Base-by-base conservation (phyloP, 2,888 invertebrate genomes). In the Drosophila sordidapex region DNA sequence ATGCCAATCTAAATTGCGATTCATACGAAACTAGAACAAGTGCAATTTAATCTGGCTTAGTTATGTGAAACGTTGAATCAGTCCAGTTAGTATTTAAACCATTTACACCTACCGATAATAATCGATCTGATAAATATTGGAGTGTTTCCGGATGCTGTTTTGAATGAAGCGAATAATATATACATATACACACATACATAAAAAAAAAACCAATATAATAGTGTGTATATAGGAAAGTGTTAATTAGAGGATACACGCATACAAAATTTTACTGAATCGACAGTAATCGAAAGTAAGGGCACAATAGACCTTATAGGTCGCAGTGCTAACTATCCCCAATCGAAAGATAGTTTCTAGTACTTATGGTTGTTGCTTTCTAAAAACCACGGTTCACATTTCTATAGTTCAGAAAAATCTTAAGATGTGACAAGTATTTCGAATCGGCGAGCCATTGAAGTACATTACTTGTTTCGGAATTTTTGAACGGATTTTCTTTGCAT, bases 51-150 rank as follows among this genome's bases (percentile, higher is more conserved):
- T 36, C 36, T 53, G 35, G n/a, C 18, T 43, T 27, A 52, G 15
- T 52, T 63, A 5, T 31, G 27, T 11, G 11, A 2, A 36, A 18
- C 51, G 25, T n/a, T 64, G 61, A 61, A 31, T 51, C 51, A 54
- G 40, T 2, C 38, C 18, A 31, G n/a, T 40, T 10, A 48, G 40
- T 46, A 56, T 31, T 11, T 33, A n/a, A 31, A 60, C 7, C 13
- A 4, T 59, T 15, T 38, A 40, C 35, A 54, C 61, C 46, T 75
- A 40, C 38, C 27, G 21, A 51, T 29, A 40, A 29, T 63, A 51
- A 56, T 4, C 13, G 36, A 27, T n/a, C 21, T 48, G 59, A 60
- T 52, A n/a, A 43, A 40, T 43, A 49, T 66, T 53, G 13, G 27
- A 53, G 33, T 51, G 61, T 46, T 63, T 53, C 27, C 40, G 38